Base-by-base conservation (phyloP, 2,113 vertebrate species). In the Grammomys dolichurus region DNA sequence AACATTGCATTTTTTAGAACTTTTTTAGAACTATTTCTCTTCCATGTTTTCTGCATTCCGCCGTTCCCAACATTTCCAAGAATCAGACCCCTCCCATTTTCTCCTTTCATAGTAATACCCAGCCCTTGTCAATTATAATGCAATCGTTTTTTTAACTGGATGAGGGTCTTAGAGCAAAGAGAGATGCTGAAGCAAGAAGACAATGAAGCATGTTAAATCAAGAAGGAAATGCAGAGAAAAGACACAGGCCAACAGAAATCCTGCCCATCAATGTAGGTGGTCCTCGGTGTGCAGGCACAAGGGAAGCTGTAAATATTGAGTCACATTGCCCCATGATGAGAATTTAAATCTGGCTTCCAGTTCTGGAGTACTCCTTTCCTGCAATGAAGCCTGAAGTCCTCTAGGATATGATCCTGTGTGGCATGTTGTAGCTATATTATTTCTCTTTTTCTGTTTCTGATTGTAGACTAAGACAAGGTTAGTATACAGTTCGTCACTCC, bases 211-310 rank as follows among this genome's bases (percentile, higher is more conserved):
- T 75, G 73, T 78, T 78, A 56, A 94, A 46, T 89, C 14, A 75
- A 89, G 67, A 94, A 3, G 36, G n/a, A 65, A 84, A 84, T 51
- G 67, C 56, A 63, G 28, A 84, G 87, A 36, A 94, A 95, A 93
- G 89, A 89, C 28, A 46, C 11, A 5, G 28, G 33, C 89, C 36
- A 93, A 91, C 33, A 84, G 75, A 84, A 95, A 67, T 0, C 14
- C 54, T 54, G 63, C 84, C 46, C 69, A 78, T 80, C 94, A 80
- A 5, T 81, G 36, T 1, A 8, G 7, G 0, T 80, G 56, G 63
- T 28, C 33, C 28, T 0, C 24, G 54, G n/a, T 69, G 19, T 60
- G 1, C 54, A 51, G 56, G 40, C 7, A 70, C 40, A 92, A 69
- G 56, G 28, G 13, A 11, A 82, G 60, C n/a, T 6, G 0, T 24